phyloP scores from a whole-genome alignment of 2,113 vertebrate genomes.

The Opisthocomus hoazin region DNA sequence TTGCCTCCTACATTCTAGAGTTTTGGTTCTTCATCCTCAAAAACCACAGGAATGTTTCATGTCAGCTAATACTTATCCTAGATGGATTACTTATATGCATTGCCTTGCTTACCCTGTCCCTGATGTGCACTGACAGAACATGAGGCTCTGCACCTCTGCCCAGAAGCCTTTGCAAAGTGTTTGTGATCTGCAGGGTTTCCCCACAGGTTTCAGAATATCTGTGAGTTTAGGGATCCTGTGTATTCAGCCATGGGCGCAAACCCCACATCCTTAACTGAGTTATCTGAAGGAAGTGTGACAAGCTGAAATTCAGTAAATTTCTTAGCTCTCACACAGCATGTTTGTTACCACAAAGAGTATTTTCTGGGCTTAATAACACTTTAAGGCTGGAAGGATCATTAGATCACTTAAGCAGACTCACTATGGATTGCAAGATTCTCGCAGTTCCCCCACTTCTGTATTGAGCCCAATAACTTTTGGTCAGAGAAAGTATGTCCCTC shows the following conservation, averaged over 20 bases:
- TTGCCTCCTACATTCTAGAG: not conserved
- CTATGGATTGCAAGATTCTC: not conserved
- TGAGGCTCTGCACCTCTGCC: not conserved
- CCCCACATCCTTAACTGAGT: not conserved
- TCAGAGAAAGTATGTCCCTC: not conserved
- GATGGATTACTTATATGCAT: accelerated
- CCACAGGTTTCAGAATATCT: not conserved
- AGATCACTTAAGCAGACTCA: not conserved
- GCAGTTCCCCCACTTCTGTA: not conserved
- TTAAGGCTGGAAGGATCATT: not conserved
- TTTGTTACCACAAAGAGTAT: not conserved
- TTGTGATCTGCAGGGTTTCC: not conserved
- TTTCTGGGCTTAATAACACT: not conserved
- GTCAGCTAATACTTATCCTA: not conserved
- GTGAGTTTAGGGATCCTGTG: not conserved
- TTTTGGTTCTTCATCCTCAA: not conserved
- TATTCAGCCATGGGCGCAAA: not conserved
- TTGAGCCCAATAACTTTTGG: not conserved
- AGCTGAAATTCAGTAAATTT: not conserved
- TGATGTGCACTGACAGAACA: not conserved
- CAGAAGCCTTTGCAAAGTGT: not conserved
- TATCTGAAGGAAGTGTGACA: not conserved
- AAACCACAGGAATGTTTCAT: not conserved
- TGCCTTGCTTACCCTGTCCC: not conserved
- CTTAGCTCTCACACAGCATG: not conserved